A percentile compares a stretch with the other conserved stretches of the same genome.
Conservation (phyloP, 2,888 invertebrate species). For the Cephalotes varians region DNA sequence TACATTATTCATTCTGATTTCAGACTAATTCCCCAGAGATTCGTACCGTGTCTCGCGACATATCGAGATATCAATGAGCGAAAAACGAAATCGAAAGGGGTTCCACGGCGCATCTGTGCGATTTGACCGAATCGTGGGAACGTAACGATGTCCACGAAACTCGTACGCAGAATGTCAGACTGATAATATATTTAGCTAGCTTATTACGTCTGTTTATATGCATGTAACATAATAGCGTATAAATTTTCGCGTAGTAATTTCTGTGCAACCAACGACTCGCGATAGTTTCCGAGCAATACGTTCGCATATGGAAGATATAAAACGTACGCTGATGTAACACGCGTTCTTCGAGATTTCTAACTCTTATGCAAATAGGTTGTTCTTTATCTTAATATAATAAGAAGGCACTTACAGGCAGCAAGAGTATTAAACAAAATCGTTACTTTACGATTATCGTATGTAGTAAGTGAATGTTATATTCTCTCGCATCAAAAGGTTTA, state of each 20-base stretch:
- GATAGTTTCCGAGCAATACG: background rate
- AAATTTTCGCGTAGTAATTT: slow-evolving; percentile 25
- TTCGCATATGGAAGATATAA: background rate
- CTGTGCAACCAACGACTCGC: background rate
- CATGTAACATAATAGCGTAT: slow-evolving; percentile 32
- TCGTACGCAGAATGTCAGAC: slow-evolving; percentile 9
- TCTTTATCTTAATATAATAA: background rate
- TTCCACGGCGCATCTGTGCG: slow-evolving; percentile 68
- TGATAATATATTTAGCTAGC: slow-evolving; percentile 33
- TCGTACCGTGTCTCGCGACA: slow-evolving; percentile 46
- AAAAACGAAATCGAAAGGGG: slow-evolving; percentile 61
- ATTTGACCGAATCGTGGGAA: slow-evolving; percentile 71
- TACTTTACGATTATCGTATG: background rate
- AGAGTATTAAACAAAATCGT: slow-evolving; percentile 3
- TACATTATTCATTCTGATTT: slow-evolving; percentile 65
- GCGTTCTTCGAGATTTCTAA: background rate
- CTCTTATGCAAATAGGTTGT: background rate
- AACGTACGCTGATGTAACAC: background rate
- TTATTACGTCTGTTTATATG: background rate
- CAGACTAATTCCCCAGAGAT: slow-evolving; percentile 66
- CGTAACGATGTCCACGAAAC: slow-evolving; percentile 3
- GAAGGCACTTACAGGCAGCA: background rate
- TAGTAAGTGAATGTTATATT: background rate
- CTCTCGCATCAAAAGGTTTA: slow-evolving; percentile 17
- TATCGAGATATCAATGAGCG: slow-evolving; percentile 41